These are phyloP conservation scores for Melanchra persicariae DNA, from an alignment of 2,888 invertebrate genomes.

Conservation along the genomic window DNA sequence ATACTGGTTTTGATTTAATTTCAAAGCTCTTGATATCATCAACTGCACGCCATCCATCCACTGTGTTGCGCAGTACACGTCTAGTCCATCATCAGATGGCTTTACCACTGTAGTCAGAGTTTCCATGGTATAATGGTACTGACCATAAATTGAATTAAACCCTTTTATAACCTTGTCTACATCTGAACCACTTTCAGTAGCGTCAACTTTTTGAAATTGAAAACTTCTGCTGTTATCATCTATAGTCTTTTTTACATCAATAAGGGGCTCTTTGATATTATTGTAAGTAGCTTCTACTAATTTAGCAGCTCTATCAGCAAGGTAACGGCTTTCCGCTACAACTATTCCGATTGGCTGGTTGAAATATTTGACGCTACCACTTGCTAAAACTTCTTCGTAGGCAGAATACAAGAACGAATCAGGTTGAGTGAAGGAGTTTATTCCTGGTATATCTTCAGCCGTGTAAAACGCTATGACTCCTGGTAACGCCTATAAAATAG, in stretches of 20 bases:
- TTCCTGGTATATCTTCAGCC: conserved; percentile 93
- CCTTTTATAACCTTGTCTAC: conserved; percentile 23
- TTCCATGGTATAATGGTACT: conserved; percentile 94
- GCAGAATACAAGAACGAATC: conserved; percentile 24
- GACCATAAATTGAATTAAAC: conserved; percentile 86
- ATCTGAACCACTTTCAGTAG: conserved; percentile 46
- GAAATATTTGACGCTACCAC: conserved; percentile 70
- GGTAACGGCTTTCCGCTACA: conserved; percentile 88
- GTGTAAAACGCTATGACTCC: conserved; percentile 92
- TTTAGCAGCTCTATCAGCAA: conserved; percentile 90
- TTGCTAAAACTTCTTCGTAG: conserved; percentile 78
- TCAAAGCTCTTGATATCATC: conserved; percentile 87
- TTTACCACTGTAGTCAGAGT: conserved; percentile 91
- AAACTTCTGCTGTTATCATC: conserved; percentile 22
- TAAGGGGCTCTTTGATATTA: conserved; percentile 68
- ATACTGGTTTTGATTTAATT: conserved; percentile 83
- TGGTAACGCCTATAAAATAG: conserved; percentile 61
- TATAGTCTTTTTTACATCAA: conserved; percentile 39
- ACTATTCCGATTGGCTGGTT: conserved; percentile 82
- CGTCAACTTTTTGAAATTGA: conserved; percentile 7
- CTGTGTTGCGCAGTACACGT: conserved; percentile 91
- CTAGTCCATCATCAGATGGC: conserved; percentile 93
- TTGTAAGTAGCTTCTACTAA: conserved; percentile 89
- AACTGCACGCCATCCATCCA: conserved; percentile 90
- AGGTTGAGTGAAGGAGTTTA: conserved; percentile 89